Percentiles rank a stretch among this genome's conserved stretches.
These are phyloP conservation scores for Zygaena filipendulae DNA, from an alignment of 2,888 invertebrate genomes.

Conservation along the genomic window DNA sequence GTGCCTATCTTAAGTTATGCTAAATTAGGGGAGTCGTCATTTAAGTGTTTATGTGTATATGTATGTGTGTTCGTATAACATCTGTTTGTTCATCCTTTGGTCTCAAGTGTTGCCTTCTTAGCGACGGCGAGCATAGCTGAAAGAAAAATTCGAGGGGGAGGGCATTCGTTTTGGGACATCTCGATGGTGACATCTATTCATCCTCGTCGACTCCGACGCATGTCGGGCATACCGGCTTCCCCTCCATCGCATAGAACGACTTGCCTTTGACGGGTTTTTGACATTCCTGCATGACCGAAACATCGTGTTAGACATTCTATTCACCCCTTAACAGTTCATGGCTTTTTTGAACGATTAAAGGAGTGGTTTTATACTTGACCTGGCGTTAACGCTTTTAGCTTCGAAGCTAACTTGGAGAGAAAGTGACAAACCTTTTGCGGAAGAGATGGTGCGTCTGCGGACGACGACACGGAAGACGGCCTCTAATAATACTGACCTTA, in stretches of 20 bases:
- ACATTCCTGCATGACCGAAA: conserved; percentile 82
- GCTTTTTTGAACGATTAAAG: conserved; percentile 20
- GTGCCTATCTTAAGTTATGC: conserved; percentile 33
- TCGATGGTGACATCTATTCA: conserved; percentile 59
- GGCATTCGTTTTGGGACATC: conserved; percentile 40
- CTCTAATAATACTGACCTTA: conserved; percentile 92
- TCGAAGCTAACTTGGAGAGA: conserved; percentile 3
- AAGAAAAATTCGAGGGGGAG: conserved; percentile 48
- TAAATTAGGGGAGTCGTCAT: conserved; percentile 38
- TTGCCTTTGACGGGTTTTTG: conserved; percentile 92
- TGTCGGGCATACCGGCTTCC: conserved; percentile 94
- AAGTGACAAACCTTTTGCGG: conserved; percentile 18
- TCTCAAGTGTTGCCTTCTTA: conserved; percentile 27
- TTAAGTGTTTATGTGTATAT: conserved; percentile 23
- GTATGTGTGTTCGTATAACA: conserved; percentile 28
- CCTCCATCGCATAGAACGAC: conserved; percentile 97
- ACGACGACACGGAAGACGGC: too few relatives aligned
- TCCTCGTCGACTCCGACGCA: conserved; percentile 94
- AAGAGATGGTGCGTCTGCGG: too few relatives aligned
- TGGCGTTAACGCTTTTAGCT: conserved; percentile 27
- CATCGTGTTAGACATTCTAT: conserved; percentile 20
- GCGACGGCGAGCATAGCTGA: conserved; percentile 56
- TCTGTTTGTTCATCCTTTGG: conserved; percentile 21
- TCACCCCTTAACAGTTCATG: conserved; percentile 19
- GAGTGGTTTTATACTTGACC: conserved; percentile 42